A percentile compares a stretch with the other conserved stretches of the same genome.
These are phyloP conservation scores for Meda fulgida DNA, from an alignment of 2,797 vertebrate species.

Conservation along the genomic window DNA sequence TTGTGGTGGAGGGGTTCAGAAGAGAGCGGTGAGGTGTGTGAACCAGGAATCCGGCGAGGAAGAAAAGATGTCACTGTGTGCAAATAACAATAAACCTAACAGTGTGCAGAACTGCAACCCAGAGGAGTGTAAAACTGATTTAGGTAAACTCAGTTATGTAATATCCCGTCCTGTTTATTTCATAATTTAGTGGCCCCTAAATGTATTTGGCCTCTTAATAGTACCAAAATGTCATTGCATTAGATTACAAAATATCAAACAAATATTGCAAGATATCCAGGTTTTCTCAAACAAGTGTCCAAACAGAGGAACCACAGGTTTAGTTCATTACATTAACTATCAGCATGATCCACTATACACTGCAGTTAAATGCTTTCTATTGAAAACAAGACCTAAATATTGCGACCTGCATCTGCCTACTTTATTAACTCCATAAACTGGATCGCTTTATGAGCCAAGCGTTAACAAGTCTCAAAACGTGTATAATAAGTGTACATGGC, in stretches of 20 bases:
- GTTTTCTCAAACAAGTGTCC: background rate
- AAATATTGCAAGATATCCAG: background rate
- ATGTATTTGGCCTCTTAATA: background rate
- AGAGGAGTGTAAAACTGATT: conserved; percentile 72
- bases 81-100: conserved; percentile 71
- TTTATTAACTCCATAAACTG: too few species aligned
- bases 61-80: conserved; percentile 72
- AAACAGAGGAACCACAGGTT: conserved; percentile 10
- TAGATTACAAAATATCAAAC: background rate
- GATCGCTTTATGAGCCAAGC: too few species aligned
- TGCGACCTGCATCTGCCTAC: too few species aligned
- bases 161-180: background rate
- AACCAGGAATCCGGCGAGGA: conserved; percentile 64
- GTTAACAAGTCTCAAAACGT: too few species aligned
- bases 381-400: too few species aligned
- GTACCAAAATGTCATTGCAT: background rate
- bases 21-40: conserved; percentile 72
- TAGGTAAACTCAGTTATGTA: conserved; percentile 61
- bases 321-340: conserved; percentile 1
- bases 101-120: conserved; percentile 73
- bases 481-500: too few species aligned
- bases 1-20: conserved; percentile 77
- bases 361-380: too few species aligned
- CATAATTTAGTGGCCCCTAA: background rate
- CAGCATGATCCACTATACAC: conserved; percentile 1